Percentiles rank a stretch among this genome's conserved stretches.
Evolutionary conservation across 2,113 vertebrate genomes (phyloP).

Genomic region (Pyxicephalus adspersus): DNA sequence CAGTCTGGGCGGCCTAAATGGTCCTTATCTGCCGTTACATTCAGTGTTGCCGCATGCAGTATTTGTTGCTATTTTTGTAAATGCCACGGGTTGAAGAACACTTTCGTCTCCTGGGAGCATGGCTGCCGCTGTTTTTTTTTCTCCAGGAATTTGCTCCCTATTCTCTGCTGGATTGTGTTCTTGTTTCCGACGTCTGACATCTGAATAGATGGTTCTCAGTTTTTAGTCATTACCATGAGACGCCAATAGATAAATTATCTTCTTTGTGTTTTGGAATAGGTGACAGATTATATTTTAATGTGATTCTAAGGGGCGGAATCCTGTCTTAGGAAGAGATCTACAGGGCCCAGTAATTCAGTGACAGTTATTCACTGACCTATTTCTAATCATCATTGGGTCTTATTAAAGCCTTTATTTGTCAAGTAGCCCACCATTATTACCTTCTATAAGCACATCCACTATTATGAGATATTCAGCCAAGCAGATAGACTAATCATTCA

Average conservation of each 20-base stretch:
- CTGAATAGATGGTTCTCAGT: constrained; percentile 49
- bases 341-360: constrained; percentile 39
- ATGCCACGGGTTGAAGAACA: constrained; percentile 44
- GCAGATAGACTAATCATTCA: constrained; percentile 39
- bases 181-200: constrained; percentile 45
- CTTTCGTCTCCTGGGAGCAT: constrained; percentile 36
- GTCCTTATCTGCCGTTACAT: constrained; percentile 36
- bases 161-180: constrained; percentile 45
- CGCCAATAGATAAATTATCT: constrained; percentile 34
- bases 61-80: constrained; percentile 49
- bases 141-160: constrained; percentile 43
- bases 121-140: constrained; percentile 45
- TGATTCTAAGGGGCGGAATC: constrained; percentile 26
- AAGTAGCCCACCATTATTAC: constrained; percentile 40
- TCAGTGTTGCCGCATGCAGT: constrained; percentile 26
- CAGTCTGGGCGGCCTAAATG: constrained; percentile 38
- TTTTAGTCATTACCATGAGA: constrained; percentile 46
- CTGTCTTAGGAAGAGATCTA: constrained; percentile 39
- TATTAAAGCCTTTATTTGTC: constrained; percentile 45
- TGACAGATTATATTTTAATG: constrained; percentile 54
- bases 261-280: constrained; percentile 31
- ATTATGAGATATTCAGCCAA: constrained; percentile 42
- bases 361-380: constrained; percentile 48
- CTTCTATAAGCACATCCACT: constrained; percentile 43
- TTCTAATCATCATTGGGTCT: constrained; percentile 43